Conservation (phyloP, 2,888 invertebrate genomes). For the Tricholauxania praeusta region DNA sequence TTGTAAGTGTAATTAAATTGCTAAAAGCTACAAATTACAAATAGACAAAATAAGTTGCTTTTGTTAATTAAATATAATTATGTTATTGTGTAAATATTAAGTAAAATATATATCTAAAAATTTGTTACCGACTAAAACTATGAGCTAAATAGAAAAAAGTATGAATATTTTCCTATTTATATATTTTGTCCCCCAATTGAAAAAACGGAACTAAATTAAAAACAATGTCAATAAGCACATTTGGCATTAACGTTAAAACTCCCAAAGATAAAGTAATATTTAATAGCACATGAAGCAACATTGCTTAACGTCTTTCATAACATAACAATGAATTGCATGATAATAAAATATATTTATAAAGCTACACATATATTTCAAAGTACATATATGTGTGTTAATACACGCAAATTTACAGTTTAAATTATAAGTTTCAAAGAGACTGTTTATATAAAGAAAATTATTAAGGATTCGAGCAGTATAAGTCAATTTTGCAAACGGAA, state of each 20-base stretch:
- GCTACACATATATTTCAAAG: too few species aligned
- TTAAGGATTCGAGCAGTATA: too few species aligned
- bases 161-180: constrained; percentile 20
- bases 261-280: constrained; percentile 34
- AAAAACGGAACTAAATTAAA: background rate
- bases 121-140: constrained; percentile 17
- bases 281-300: constrained; percentile 22
- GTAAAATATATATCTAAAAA: constrained; percentile 30
- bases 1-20: constrained; percentile 9
- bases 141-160: constrained; percentile 25
- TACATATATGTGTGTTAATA: too few species aligned
- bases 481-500: too few species aligned
- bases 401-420: too few species aligned
- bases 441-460: too few species aligned
- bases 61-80: constrained; percentile 14
- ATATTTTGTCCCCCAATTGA: constrained; percentile 10
- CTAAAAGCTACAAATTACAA: constrained; percentile 21
- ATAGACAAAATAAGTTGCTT: constrained; percentile 3
- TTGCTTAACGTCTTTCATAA: constrained; percentile 8
- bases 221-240: constrained; percentile 11
- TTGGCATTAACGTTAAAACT: constrained; percentile 16
- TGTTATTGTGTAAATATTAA: constrained; percentile 35
- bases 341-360: background rate
- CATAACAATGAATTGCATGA: constrained; percentile 28
- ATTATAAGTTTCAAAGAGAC: too few species aligned